Base-by-base conservation (phyloP, 23 tunicate species). In the Aplidium turbinatum region DNA sequence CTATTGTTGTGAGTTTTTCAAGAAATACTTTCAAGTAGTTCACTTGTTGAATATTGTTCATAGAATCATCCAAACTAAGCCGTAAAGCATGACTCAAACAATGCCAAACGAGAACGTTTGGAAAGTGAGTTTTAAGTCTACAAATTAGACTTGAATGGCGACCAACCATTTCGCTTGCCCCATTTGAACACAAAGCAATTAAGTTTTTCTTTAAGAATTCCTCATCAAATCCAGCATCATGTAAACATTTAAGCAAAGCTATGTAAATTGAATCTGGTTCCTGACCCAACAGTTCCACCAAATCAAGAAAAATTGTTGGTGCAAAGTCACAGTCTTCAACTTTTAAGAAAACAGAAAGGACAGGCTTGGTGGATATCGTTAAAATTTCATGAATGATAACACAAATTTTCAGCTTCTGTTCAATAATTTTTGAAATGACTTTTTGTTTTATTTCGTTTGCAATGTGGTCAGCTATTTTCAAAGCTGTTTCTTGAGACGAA, bases 141-240 rank as follows among this genome's bases (percentile, higher is more conserved):
- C 31, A 70, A 65, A 78, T 65, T 48, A 78, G 48, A 35, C 78
- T 78, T 51, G 84, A 68, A 33, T 35, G 47, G 33, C 78, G 64
- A 34, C 65, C 84, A 46, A 78, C 65, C 84, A 78, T 67, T 69
- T 51, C 77, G 70, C 84, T 78, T 78, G 84, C 84, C 50, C 84
- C 84, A 69, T 78, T 78, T 33, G 76, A 68, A 45, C 78, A 70
- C 47, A 78, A 78, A 69, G 65, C 84, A 24, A 52, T 78, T 48
- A 78, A 46, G 31, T 78, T 21, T 24, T 69, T 47, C 52, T 68
- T 51, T 78, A 78, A 78, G 70, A 70, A 78, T 67, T 51, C 78
- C 11, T 51, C 50, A 69, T 67, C 84, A 46, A 78, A 78, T 68
- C 84, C 84, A 68, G 35, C 78, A 69, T 30, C 36, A 69, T 78